Evolutionary conservation across 1,140 invertebrate species (phyloP).

Genomic region (Manduca sexta): DNA sequence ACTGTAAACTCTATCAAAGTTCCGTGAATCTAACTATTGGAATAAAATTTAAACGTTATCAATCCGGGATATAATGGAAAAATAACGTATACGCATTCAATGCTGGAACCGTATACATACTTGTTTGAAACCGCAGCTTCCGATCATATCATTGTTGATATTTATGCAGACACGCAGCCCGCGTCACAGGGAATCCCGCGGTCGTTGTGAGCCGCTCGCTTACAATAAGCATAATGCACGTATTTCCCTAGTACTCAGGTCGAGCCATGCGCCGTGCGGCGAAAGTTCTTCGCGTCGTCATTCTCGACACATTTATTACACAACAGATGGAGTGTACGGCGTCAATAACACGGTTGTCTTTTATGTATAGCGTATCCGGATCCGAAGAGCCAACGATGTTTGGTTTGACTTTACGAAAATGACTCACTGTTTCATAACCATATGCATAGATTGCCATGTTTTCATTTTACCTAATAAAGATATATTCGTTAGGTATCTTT

Average conservation of each 20-base stretch:
- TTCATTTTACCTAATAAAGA: too few species aligned
- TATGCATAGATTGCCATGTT: too few species aligned
- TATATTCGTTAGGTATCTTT: too few species aligned
- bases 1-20: too few species aligned
- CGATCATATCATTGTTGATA: neutral
- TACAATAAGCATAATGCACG: slow-evolving; percentile 24
- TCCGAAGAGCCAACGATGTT: too few species aligned
- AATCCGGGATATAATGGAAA: too few species aligned
- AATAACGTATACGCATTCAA: too few species aligned
- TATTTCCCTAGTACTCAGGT: slow-evolving; percentile 47
- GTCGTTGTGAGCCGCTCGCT: slow-evolving; percentile 16
- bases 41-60: too few species aligned
- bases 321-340: slow-evolving; percentile 36
- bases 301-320: slow-evolving; percentile 42
- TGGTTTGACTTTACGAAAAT: too few species aligned
- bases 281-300: slow-evolving; percentile 51
- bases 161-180: neutral
- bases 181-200: slow-evolving; percentile 35
- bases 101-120: neutral
- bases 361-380: neutral
- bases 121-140: neutral
- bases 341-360: neutral
- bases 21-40: too few species aligned
- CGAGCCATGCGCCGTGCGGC: slow-evolving; percentile 23
- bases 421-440: too few species aligned